Percentiles rank a stretch among this genome's conserved stretches.
These are phyloP conservation scores for Myodes glareolus DNA, from an alignment of 2,113 vertebrate species.

Conservation along the genomic window DNA sequence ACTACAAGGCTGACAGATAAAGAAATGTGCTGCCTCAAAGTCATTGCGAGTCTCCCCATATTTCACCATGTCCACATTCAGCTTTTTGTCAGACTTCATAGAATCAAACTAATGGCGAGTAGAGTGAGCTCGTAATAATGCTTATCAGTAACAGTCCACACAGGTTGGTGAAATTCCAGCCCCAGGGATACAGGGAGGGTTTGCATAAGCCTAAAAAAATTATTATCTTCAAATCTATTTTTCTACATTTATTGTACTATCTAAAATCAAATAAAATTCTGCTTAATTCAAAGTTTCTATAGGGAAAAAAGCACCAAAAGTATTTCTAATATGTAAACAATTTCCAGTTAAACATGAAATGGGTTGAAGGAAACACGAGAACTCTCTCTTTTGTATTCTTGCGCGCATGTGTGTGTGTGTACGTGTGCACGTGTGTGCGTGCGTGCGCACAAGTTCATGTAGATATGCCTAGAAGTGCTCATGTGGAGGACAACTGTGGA, in stretches of 20 bases:
- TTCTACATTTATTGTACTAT: neutral
- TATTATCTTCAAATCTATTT: neutral
- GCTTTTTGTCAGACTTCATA: constrained; percentile 58
- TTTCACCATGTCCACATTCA: constrained; percentile 48
- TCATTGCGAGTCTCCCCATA: neutral
- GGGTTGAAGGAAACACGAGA: neutral
- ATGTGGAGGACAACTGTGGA: no score
- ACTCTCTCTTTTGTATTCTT: neutral
- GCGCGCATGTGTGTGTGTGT: no score
- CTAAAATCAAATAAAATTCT: neutral
- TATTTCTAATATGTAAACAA: neutral
- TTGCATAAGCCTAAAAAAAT: neutral
- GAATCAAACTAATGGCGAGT: constrained; percentile 53
- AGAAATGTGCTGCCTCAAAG: constrained; percentile 50
- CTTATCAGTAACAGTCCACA: neutral
- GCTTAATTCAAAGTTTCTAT: neutral
- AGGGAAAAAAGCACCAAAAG: neutral
- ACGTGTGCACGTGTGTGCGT: neutral
- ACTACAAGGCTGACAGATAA: constrained; percentile 42
- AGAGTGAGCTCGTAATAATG: constrained; percentile 36
- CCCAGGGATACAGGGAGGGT: neutral
- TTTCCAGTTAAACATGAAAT: neutral
- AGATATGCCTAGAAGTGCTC: no score
- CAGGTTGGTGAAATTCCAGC: neutral
- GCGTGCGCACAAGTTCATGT: neutral